Conservation (phyloP, 2,113 vertebrate genomes). For the Mustela lutreola region DNA sequence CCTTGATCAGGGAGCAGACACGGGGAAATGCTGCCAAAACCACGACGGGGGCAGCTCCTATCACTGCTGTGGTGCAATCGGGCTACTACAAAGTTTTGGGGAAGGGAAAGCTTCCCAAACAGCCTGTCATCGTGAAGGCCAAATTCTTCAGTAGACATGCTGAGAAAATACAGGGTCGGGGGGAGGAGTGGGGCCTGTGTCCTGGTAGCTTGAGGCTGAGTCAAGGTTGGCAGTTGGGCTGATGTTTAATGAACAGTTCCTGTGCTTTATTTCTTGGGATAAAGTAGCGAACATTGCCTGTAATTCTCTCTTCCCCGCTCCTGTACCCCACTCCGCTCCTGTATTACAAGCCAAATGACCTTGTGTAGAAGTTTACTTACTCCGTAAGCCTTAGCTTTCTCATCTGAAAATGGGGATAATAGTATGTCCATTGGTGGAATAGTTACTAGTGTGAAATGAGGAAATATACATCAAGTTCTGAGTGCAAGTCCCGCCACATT, state of each 20-base stretch:
- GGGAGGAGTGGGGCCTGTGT: not conserved
- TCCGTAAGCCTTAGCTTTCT: not conserved
- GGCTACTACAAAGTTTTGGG: not conserved
- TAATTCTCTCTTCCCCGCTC: not conserved
- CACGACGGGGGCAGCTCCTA: not conserved
- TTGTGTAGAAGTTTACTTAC: not conserved
- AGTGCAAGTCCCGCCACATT: not conserved
- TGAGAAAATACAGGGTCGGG: not conserved
- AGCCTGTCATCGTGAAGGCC: not conserved
- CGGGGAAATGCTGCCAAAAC: not conserved
- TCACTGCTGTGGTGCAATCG: not conserved
- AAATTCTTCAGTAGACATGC: not conserved
- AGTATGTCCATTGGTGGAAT: not conserved
- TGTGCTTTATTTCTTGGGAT: not conserved
- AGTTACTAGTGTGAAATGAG: not conserved
- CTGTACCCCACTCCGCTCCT: not conserved
- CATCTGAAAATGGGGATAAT: slow-evolving; percentile 27
- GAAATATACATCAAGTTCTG: not conserved
- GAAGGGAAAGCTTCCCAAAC: not conserved
- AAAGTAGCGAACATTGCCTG: slow-evolving; percentile 8
- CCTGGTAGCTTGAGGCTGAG: not conserved
- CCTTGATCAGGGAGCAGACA: not conserved
- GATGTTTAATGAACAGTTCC: not conserved
- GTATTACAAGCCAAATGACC: not conserved
- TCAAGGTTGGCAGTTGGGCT: too few species aligned